Evolutionary conservation across 2,113 vertebrate species (phyloP).

Genomic region (Zosterops hypoxanthus): DNA sequence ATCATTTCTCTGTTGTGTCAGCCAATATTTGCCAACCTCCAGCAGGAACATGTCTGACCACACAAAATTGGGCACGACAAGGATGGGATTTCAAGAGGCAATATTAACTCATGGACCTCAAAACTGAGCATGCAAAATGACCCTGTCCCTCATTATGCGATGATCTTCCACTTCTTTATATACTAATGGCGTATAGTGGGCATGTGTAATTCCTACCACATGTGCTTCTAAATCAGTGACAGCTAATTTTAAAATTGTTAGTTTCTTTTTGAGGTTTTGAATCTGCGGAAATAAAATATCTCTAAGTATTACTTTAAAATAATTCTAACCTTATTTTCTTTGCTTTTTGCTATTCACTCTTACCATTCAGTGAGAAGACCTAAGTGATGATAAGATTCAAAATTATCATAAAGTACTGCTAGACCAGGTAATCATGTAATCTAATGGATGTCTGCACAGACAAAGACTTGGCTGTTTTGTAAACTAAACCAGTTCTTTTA

Average conservation of each 20-base stretch:
- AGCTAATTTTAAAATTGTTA: background rate
- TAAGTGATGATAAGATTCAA: background rate
- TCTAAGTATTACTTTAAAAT: background rate
- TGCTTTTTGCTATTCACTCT: background rate
- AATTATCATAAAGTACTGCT: background rate
- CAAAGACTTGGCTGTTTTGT: background rate
- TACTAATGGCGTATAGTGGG: background rate
- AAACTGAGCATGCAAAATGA: background rate
- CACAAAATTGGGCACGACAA: background rate
- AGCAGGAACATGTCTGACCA: rapidly evolving
- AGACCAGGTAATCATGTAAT: background rate
- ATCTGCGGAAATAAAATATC: background rate
- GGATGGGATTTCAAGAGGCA: background rate
- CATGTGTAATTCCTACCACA: background rate
- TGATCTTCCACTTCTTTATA: background rate
- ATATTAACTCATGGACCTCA: background rate
- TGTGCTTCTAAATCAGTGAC: background rate
- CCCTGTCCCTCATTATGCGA: background rate
- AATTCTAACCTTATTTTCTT: background rate
- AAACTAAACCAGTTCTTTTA: background rate
- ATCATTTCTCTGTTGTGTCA: background rate
- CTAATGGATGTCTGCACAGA: background rate
- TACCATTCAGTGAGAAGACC: background rate
- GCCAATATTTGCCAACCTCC: background rate
- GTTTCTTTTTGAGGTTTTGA: background rate